Conservation (phyloP, 2,797 vertebrate species). For the Danio aesculapii region DNA sequence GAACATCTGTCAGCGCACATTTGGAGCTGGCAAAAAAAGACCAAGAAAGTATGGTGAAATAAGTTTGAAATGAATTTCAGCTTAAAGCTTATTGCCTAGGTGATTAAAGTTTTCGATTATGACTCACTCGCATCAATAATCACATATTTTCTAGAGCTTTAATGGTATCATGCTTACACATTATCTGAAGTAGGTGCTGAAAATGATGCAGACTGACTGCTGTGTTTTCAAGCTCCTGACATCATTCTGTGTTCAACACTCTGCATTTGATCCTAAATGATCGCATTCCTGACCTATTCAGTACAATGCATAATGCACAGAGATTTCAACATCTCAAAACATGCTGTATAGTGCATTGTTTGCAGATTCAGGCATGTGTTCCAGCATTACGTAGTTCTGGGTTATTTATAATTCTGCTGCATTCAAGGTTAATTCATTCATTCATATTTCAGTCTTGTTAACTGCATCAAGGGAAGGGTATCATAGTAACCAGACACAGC, state of each 20-base stretch:
- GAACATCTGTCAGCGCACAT: constrained; percentile 42
- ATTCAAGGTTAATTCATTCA: constrained; percentile 72
- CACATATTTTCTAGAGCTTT: constrained; percentile 58
- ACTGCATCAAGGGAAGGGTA: constrained; percentile 66
- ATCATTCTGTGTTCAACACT: neutral
- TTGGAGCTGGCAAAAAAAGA: constrained; percentile 27
- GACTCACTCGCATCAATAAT: constrained; percentile 45
- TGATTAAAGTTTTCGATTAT: constrained; percentile 57
- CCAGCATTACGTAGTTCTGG: constrained; percentile 66
- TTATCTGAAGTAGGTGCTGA: constrained; percentile 13
- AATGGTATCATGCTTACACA: constrained; percentile 50
- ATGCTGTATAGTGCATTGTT: constrained; percentile 64
- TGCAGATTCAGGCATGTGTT: constrained; percentile 8
- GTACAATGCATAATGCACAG: constrained; percentile 12
- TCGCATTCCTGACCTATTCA: constrained; percentile 14
- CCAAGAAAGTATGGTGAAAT: constrained; percentile 41
- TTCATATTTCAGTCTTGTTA: constrained; percentile 65
- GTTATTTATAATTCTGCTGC: constrained; percentile 66
- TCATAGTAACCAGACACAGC: constrained; percentile 61
- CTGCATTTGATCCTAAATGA: constrained; percentile 15
- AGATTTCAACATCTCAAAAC: constrained; percentile 16
- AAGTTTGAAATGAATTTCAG: constrained; percentile 19
- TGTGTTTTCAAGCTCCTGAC: neutral
- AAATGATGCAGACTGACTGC: constrained; percentile 16
- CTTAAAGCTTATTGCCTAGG: constrained; percentile 41